Conservation (phyloP, 1,140 invertebrate genomes). For the Drosophila takahashii region DNA sequence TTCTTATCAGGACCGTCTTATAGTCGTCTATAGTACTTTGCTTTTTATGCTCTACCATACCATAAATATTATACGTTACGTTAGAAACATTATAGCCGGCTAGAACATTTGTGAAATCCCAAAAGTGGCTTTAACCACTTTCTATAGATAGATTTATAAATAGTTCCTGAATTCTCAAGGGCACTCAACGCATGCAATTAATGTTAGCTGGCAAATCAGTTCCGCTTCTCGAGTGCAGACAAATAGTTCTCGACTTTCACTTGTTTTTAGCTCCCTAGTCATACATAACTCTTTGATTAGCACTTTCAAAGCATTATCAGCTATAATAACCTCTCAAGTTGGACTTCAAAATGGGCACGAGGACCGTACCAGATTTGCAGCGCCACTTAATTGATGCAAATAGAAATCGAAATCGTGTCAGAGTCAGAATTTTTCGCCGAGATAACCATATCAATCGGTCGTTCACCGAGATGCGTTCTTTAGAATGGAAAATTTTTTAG, state of each 20-base stretch:
- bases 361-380: slow-evolving; percentile 39
- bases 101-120: not conserved
- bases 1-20: slow-evolving; percentile 26
- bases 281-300: not conserved
- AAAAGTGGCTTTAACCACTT: not conserved
- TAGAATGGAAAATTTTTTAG: slow-evolving; percentile 65
- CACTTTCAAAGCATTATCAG: slow-evolving; percentile 15
- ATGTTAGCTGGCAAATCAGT: slow-evolving; percentile 1
- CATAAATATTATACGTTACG: slow-evolving; percentile 1
- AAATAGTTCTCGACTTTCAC: slow-evolving; percentile 17
- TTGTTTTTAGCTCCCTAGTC: not conserved
- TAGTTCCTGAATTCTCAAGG: slow-evolving; percentile 25
- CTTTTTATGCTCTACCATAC: slow-evolving; percentile 6
- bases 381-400: slow-evolving; percentile 49
- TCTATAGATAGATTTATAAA: slow-evolving; percentile 6
- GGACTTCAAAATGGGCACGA: slow-evolving; percentile 49
- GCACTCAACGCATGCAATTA: not conserved
- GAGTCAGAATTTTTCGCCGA: slow-evolving; percentile 48
- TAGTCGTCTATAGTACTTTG: not conserved
- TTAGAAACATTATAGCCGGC: not conserved
- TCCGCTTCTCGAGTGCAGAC: slow-evolving; percentile 15
- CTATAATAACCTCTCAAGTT: slow-evolving; percentile 29
- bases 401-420: slow-evolving; percentile 60
- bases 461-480: slow-evolving; percentile 46
- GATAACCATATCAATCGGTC: slow-evolving; percentile 46